Conservation (phyloP, 2,113 vertebrate genomes). For the Riparia riparia region DNA sequence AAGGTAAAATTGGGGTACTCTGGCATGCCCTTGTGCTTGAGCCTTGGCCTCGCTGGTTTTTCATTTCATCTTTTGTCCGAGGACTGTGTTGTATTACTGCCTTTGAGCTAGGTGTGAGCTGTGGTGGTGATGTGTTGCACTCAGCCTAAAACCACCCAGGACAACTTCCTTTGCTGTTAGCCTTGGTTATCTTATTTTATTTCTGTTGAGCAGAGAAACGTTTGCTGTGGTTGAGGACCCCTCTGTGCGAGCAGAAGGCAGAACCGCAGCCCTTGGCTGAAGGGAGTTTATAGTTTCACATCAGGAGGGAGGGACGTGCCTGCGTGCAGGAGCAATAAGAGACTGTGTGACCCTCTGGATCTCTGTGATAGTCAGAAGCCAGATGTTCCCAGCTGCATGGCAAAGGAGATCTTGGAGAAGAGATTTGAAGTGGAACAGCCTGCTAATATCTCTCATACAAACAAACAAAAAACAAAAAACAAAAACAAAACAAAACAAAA, state of each 20-base stretch:
- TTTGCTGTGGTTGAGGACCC: not conserved
- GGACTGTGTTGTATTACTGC: rapidly evolving
- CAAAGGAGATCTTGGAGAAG: not conserved
- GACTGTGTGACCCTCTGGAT: rapidly evolving
- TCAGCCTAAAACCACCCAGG: not conserved
- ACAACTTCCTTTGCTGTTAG: not conserved
- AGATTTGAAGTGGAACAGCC: not conserved
- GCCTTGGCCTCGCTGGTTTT: too few relatives aligned
- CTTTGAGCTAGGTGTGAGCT: rapidly evolving
- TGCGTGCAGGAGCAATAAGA: rapidly evolving
- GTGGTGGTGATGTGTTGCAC: not conserved
- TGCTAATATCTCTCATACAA: not conserved
- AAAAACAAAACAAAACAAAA: too few relatives aligned
- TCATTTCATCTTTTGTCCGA: rapidly evolving
- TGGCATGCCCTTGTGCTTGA: not conserved
- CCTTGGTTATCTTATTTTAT: not conserved
- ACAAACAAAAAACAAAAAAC: too few relatives aligned
- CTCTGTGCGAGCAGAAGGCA: rapidly evolving
- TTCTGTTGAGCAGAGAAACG: not conserved
- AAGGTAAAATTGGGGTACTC: not conserved
- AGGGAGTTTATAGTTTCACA: not conserved
- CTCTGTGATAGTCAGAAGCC: not conserved
- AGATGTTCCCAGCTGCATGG: not conserved
- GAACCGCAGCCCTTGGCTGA: not conserved
- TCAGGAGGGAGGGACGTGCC: rapidly evolving